These are phyloP conservation scores for Dendrophyllia cribrosa DNA, from an alignment of 64 coral and sea anemone genomes.

Conservation along the genomic window DNA sequence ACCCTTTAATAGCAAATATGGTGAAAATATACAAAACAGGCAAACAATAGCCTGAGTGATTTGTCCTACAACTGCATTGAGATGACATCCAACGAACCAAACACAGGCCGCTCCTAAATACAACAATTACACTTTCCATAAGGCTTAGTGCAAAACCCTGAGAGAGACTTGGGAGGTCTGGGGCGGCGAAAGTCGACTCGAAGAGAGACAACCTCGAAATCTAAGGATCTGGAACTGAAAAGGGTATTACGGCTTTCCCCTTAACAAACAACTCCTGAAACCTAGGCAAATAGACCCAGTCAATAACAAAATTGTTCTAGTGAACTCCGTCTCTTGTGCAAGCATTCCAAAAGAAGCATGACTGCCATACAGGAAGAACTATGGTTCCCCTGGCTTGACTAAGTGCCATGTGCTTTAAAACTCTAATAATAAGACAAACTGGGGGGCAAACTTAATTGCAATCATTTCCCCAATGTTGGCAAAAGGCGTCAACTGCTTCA, in stretches of 20 bases:
- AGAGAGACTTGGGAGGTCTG: background rate
- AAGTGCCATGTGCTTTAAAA: slow-evolving; percentile 47
- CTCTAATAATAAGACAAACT: slow-evolving; percentile 15
- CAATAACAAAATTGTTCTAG: slow-evolving; percentile 47
- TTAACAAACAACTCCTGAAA: slow-evolving; percentile 10
- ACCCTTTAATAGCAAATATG: background rate
- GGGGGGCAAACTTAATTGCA: slow-evolving; percentile 59
- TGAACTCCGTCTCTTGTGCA: slow-evolving; percentile 24
- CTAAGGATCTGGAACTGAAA: background rate
- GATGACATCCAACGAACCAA: background rate
- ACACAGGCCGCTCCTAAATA: background rate
- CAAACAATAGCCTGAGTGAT: background rate
- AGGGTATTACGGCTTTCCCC: slow-evolving; percentile 22
- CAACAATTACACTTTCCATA: background rate
- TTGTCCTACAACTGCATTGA: background rate
- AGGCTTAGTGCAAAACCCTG: background rate
- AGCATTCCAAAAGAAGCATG: slow-evolving; percentile 57
- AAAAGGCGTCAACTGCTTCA: slow-evolving; percentile 55
- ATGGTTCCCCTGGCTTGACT: slow-evolving; percentile 5
- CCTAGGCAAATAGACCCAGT: slow-evolving; percentile 19
- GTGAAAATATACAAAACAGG: background rate
- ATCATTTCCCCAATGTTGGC: slow-evolving; percentile 49
- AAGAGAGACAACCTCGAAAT: background rate
- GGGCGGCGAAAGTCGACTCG: background rate
- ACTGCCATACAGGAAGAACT: slow-evolving; percentile 34